Evolutionary conservation across 37 sponge, comb jelly and placozoan genomes (phyloP).

Genomic region (Amphimedon queenslandica): DNA sequence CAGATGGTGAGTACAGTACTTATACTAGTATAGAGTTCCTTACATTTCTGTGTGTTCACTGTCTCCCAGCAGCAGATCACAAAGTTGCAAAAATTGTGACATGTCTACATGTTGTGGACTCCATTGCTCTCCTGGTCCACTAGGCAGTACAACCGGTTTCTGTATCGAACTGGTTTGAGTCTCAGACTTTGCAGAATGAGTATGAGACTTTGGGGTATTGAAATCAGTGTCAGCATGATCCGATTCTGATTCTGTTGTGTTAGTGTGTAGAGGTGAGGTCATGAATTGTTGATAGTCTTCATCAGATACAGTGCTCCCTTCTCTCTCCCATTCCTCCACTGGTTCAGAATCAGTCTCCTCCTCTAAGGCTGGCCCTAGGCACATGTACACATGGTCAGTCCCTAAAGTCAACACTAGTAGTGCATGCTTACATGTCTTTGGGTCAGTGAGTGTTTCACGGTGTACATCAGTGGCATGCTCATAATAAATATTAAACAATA

Average conservation of each 20-base stretch:
- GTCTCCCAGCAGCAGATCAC: conserved; percentile 21
- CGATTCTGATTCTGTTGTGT: background rate
- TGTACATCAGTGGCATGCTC: background rate
- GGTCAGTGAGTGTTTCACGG: background rate
- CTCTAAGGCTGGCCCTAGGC: no score
- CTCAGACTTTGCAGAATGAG: no score
- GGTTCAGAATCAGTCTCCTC: background rate
- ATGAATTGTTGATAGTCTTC: conserved; percentile 11
- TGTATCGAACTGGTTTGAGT: no score
- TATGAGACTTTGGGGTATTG: no score
- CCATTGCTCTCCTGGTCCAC: conserved; percentile 61
- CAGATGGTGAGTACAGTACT: no score
- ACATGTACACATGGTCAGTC: no score
- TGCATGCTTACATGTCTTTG: background rate
- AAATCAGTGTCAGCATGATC: background rate
- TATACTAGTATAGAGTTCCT: no score
- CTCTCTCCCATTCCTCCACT: conserved; percentile 3
- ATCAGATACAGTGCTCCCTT: conserved; percentile 7
- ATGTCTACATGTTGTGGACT: conserved; percentile 27
- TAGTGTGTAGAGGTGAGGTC: background rate
- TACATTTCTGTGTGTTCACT: background rate
- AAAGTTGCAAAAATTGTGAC: conserved; percentile 58
- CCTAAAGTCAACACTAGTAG: no score
- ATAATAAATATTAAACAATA: background rate
- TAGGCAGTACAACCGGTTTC: no score